These are phyloP conservation scores for Eretmochelys imbricata DNA, from an alignment of 2,113 vertebrate genomes.

Conservation along the genomic window DNA sequence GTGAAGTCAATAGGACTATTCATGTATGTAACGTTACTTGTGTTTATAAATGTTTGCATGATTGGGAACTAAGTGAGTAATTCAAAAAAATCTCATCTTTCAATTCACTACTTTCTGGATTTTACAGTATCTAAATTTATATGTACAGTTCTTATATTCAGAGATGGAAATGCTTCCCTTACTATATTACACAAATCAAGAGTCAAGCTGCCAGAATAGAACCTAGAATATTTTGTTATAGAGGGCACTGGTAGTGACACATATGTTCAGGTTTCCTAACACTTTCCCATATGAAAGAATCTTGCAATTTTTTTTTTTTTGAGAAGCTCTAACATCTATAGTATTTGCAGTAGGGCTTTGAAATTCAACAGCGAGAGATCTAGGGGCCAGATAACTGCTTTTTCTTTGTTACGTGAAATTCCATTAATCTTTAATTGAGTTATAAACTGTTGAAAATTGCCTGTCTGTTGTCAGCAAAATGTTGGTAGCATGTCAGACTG, in stretches of 20 bases:
- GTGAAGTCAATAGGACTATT: neutral
- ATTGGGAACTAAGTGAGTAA: neutral
- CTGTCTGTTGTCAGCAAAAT: neutral
- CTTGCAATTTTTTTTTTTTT: neutral
- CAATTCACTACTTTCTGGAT: neutral
- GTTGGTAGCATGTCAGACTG: neutral
- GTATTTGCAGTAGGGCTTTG: neutral
- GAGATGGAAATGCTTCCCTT: neutral
- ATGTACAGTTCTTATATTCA: neutral
- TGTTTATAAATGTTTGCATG: neutral
- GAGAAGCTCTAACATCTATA: neutral
- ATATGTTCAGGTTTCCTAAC: neutral
- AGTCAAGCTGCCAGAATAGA: neutral
- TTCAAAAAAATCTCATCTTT: neutral
- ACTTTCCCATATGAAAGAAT: neutral
- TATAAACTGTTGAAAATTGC: neutral
- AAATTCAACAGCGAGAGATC: neutral
- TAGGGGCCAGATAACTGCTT: neutral
- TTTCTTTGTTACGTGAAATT: neutral
- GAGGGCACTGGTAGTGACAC: neutral
- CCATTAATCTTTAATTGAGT: neutral
- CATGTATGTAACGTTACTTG: neutral
- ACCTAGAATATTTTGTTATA: neutral
- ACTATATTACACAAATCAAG: neutral
- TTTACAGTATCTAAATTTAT: neutral